Evolutionary conservation across 1,140 invertebrate species (phyloP).

Genomic region (Holotrichia oblita): DNA sequence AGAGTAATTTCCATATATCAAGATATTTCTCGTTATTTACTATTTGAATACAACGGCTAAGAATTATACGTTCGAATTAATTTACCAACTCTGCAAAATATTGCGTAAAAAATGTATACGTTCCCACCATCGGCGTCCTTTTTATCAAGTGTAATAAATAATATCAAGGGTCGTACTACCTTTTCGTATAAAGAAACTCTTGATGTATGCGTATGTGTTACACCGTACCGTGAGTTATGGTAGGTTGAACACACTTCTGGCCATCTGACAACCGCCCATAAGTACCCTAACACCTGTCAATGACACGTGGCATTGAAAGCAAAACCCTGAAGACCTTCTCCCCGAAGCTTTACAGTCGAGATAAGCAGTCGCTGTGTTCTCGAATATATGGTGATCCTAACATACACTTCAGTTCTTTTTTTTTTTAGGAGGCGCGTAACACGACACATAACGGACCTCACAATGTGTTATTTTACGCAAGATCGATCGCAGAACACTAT

Average conservation of each 20-base stretch:
- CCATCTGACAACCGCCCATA: slow-evolving; percentile 32
- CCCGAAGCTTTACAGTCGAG: slow-evolving; percentile 23
- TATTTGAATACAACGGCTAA: no score
- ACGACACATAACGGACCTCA: slow-evolving; percentile 23
- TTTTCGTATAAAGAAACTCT: neutral
- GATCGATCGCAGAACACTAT: slow-evolving; percentile 10
- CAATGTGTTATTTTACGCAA: slow-evolving; percentile 35
- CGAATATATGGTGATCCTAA: slow-evolving; percentile 7
- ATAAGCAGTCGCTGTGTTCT: slow-evolving; percentile 23
- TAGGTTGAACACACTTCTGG: slow-evolving; percentile 35
- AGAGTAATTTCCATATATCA: no score
- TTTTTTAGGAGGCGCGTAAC: no score
- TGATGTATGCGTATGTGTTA: neutral
- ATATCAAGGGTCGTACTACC: no score
- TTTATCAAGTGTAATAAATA: no score
- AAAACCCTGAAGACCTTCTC: slow-evolving; percentile 34
- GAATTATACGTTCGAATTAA: no score
- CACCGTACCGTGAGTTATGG: slow-evolving; percentile 23
- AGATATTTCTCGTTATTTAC: no score
- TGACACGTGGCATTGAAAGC: slow-evolving; percentile 21
- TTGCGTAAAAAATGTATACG: no score
- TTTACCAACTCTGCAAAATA: no score
- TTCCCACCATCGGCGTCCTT: no score
- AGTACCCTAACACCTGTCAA: slow-evolving; percentile 22
- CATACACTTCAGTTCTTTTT: neutral